phyloP scores from a whole-genome alignment of 2,113 vertebrate genomes.

The Dunckerocampus dactyliophorus region DNA sequence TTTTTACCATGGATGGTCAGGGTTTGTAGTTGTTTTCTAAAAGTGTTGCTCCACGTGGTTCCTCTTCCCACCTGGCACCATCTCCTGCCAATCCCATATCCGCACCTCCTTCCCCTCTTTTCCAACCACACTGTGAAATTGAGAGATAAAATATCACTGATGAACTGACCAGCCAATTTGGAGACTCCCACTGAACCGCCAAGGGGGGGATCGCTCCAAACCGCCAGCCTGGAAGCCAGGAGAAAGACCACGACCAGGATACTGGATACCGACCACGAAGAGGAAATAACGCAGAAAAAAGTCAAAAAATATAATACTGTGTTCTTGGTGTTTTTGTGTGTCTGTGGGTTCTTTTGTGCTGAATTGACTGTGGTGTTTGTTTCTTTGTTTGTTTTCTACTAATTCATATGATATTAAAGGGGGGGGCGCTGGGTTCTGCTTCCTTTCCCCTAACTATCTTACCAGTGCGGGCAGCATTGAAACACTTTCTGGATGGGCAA shows the following conservation, averaged over 20 bases:
- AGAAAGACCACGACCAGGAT: slow-evolving; percentile 47
- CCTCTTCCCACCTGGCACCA: slow-evolving; percentile 40
- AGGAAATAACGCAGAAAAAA: slow-evolving; percentile 42
- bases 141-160: slow-evolving; percentile 66
- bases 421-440: slow-evolving; percentile 49
- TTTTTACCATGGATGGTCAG: slow-evolving; percentile 45
- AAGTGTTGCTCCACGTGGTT: slow-evolving; percentile 54
- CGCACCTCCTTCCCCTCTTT: slow-evolving; percentile 29
- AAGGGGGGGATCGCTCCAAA: slow-evolving; percentile 36
- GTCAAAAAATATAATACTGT: slow-evolving; percentile 59
- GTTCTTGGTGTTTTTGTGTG: slow-evolving; percentile 77
- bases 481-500: slow-evolving; percentile 36
- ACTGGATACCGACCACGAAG: slow-evolving; percentile 31
- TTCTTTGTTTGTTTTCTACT: slow-evolving; percentile 73
- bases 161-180: slow-evolving; percentile 61
- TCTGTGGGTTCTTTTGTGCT: slow-evolving; percentile 76
- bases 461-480: slow-evolving; percentile 18
- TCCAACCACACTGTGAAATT: slow-evolving; percentile 76
- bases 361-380: slow-evolving; percentile 75
- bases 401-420: slow-evolving; percentile 65
- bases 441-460: slow-evolving; percentile 38
- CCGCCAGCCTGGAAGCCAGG: slow-evolving; percentile 44
- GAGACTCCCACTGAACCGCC: slow-evolving; percentile 59
- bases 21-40: slow-evolving; percentile 64
- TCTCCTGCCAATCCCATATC: slow-evolving; percentile 10